These are phyloP conservation scores for Tympanoctomys barrerae DNA, from an alignment of 2,797 vertebrate species.

Conservation along the genomic window DNA sequence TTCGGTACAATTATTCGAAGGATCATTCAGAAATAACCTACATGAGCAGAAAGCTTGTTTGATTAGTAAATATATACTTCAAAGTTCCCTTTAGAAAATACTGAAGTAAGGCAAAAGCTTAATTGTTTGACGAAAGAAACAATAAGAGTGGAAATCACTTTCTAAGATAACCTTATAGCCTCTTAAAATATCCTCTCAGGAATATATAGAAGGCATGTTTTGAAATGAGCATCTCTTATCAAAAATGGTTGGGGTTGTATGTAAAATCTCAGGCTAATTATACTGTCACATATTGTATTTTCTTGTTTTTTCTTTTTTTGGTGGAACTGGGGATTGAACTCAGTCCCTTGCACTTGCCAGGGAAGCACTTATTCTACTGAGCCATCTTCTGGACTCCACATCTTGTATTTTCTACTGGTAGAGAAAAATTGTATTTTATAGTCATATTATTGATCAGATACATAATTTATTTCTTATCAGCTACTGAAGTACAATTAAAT, in stretches of 20 bases:
- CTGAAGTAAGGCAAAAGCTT: background rate
- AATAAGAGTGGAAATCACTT: background rate
- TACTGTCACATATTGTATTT: background rate
- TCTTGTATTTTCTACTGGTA: background rate
- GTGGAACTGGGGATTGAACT: too few relatives aligned
- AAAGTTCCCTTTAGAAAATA: slow-evolving; percentile 9
- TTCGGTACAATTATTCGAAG: background rate
- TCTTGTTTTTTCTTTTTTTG: too few relatives aligned
- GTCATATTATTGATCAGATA: background rate
- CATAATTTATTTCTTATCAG: background rate
- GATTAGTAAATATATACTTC: background rate
- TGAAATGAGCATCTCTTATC: background rate
- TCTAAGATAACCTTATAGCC: background rate
- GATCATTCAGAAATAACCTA: slow-evolving; percentile 6
- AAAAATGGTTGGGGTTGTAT: background rate
- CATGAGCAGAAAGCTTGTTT: background rate
- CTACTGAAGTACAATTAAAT: background rate
- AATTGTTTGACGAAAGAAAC: background rate
- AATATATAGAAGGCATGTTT: background rate
- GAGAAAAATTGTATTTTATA: background rate
- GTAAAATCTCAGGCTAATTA: slow-evolving; percentile 37
- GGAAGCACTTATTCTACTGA: too few relatives aligned
- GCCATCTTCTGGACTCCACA: too few relatives aligned
- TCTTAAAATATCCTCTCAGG: background rate
- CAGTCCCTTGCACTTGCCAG: too few relatives aligned